phyloP scores from a whole-genome alignment of 2,113 vertebrate species.

The Percina caprodes region DNA sequence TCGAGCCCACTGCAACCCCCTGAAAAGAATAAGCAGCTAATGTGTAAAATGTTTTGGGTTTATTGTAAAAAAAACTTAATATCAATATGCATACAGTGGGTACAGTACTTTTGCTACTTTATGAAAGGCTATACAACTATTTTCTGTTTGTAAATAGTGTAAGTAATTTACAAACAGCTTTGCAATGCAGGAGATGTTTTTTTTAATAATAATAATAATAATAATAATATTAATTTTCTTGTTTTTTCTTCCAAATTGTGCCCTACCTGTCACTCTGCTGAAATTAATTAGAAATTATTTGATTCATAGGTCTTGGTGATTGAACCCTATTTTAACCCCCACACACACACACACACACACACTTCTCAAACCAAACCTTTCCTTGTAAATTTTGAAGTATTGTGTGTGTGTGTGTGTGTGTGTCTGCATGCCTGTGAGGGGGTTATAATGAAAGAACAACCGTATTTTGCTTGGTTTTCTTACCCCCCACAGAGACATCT shows the following conservation, averaged over 20 bases:
- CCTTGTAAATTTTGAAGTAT: slow-evolving; percentile 3
- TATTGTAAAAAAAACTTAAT: background rate
- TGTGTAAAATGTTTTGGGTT: too few relatives aligned
- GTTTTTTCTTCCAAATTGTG: too few relatives aligned
- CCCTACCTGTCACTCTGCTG: too few relatives aligned
- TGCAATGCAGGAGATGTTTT: background rate
- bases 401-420: background rate
- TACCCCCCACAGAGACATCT: slow-evolving; percentile 51
- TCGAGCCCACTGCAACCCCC: background rate
- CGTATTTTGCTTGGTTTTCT: background rate
- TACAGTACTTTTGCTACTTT: background rate
- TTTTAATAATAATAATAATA: background rate
- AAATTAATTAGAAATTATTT: too few relatives aligned
- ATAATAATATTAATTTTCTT: too few relatives aligned
- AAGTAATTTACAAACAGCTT: background rate
- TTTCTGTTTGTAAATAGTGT: background rate
- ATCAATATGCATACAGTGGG: background rate
- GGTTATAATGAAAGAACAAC: slow-evolving; percentile 25
- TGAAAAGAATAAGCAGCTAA: background rate
- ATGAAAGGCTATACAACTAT: background rate
- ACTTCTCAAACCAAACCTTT: background rate
- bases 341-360: too few relatives aligned
- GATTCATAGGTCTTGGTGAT: too few relatives aligned
- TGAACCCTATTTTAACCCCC: too few relatives aligned
- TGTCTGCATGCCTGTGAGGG: background rate